Evolutionary conservation across 2,797 vertebrate genomes (phyloP).

Genomic region (Hybognathus amarus): DNA sequence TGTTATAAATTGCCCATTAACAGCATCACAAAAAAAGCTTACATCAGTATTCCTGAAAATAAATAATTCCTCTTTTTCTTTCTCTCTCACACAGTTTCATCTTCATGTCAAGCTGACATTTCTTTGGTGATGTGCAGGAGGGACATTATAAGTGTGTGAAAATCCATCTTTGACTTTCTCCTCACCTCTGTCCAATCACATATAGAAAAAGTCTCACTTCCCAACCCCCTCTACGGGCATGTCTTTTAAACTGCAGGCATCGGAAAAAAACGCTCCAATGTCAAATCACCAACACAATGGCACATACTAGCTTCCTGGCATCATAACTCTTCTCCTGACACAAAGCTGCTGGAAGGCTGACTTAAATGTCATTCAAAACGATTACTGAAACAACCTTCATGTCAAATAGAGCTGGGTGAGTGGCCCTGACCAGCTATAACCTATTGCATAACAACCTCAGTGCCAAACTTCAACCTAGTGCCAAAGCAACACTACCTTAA

Average conservation of each 20-base stretch:
- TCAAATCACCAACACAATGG: background rate
- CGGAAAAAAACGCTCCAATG: background rate
- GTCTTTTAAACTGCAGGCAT: background rate
- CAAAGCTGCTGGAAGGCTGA: constrained; percentile 25
- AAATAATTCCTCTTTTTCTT: background rate
- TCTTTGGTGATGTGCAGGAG: background rate
- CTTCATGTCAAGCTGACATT: constrained; percentile 12
- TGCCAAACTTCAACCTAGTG: too few relatives aligned
- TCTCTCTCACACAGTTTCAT: background rate
- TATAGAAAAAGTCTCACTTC: background rate
- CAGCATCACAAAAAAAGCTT: constrained; percentile 10
- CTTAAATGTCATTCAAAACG: constrained; percentile 44
- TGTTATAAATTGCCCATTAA: background rate
- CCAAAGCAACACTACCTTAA: too few relatives aligned
- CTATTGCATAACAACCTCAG: constrained; percentile 41
- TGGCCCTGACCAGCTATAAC: constrained; percentile 13
- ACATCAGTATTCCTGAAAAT: background rate
- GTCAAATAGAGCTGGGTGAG: constrained; percentile 26
- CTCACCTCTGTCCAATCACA: background rate
- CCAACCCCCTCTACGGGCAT: background rate
- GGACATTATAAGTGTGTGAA: background rate
- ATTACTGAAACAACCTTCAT: constrained; percentile 33
- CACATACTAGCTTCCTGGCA: constrained; percentile 20
- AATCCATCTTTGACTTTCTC: constrained; percentile 3
- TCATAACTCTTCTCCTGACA: constrained; percentile 21